Percentiles rank a stretch among this genome's conserved stretches.
phyloP scores from a whole-genome alignment of 2,113 vertebrate genomes.

The Tylochromis polylepis region DNA sequence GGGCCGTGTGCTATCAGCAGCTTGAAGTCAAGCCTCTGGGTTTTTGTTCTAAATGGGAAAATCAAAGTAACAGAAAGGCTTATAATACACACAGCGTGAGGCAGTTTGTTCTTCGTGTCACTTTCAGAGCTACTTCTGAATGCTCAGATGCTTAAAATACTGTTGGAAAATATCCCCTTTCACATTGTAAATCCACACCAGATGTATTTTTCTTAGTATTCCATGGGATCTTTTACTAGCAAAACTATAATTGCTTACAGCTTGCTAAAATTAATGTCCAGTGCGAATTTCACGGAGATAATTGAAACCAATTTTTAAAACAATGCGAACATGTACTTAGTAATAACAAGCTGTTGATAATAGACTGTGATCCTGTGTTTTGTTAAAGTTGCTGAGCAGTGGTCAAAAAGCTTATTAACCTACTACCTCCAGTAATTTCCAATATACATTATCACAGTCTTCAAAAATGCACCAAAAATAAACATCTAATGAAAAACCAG shows the following conservation, averaged over 20 bases:
- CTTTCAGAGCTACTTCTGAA: neutral
- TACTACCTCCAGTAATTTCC: neutral
- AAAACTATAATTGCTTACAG: neutral
- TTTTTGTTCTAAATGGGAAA: neutral
- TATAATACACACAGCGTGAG: neutral
- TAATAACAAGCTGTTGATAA: neutral
- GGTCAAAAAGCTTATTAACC: neutral
- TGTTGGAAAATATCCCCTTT: neutral
- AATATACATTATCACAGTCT: neutral
- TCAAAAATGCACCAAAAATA: neutral
- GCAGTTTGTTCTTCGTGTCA: neutral
- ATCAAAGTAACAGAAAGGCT: neutral
- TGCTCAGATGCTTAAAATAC: neutral
- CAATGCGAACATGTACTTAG: neutral
- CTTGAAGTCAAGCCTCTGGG: conserved; percentile 3
- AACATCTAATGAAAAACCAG: neutral
- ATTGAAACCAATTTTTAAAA: neutral
- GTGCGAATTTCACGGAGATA: neutral
- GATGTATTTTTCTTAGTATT: neutral
- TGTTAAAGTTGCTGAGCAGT: neutral
- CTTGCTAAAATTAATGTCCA: neutral
- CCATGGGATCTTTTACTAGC: neutral
- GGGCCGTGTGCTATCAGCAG: neutral
- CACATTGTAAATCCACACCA: neutral
- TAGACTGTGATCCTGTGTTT: neutral